phyloP scores from a whole-genome alignment of 2,113 vertebrate genomes.

The Catharus minimus region DNA sequence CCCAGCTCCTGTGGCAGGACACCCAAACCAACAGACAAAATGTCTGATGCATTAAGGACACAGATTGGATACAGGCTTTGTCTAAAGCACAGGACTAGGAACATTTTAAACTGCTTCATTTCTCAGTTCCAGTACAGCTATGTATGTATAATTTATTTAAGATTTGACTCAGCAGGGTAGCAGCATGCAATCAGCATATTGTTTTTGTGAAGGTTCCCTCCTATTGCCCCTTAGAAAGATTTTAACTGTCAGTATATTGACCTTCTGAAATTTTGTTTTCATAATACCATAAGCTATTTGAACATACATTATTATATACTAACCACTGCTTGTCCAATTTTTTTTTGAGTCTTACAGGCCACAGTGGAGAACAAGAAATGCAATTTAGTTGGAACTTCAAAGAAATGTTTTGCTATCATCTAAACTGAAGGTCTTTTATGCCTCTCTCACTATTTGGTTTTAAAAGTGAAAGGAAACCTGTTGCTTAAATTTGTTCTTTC shows the following conservation, averaged over 20 bases:
- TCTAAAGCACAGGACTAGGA: conserved; percentile 29
- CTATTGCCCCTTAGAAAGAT: conserved; percentile 56
- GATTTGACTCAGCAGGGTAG: conserved; percentile 59
- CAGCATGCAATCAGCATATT: conserved; percentile 55
- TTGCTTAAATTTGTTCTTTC: conserved; percentile 41
- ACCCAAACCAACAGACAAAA: background rate
- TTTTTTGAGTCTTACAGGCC: background rate
- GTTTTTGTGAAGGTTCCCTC: conserved; percentile 52
- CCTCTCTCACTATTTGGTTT: conserved; percentile 18
- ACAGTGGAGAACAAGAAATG: conserved; percentile 48
- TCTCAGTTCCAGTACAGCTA: conserved; percentile 10
- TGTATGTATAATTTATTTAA: conserved; percentile 64
- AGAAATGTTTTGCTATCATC: conserved; percentile 1
- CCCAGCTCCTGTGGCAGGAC: background rate
- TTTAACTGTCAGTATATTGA: conserved; percentile 58
- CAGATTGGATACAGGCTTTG: background rate
- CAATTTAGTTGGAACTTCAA: conserved; percentile 57
- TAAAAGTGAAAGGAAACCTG: conserved; percentile 44
- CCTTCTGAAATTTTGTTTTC: conserved; percentile 64
- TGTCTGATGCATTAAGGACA: background rate
- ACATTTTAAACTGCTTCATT: conserved; percentile 43
- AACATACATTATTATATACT: conserved; percentile 57
- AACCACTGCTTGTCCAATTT: conserved; percentile 50
- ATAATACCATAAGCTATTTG: conserved; percentile 60
- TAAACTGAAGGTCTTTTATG: conserved; percentile 17